phyloP scores from a whole-genome alignment of 2,888 invertebrate genomes.

The Cheilosia impressa region DNA sequence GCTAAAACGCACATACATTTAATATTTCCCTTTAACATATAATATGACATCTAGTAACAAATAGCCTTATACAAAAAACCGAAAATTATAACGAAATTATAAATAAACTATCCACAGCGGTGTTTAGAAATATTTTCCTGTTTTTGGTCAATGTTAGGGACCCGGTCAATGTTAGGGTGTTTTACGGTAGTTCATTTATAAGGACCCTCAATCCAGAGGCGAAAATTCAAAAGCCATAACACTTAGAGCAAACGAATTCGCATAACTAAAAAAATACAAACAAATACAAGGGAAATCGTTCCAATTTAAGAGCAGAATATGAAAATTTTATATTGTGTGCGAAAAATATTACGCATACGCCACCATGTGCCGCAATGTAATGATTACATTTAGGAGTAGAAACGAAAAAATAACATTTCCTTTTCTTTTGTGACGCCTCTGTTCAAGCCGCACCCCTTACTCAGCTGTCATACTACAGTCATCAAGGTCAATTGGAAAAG shows the following conservation, averaged over 20 bases:
- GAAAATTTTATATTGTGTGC: constrained; percentile 32
- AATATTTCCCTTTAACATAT: no score
- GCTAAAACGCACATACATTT: no score
- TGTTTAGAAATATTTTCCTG: no score
- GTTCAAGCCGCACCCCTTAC: background rate
- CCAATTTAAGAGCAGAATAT: constrained; percentile 25
- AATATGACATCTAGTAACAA: no score
- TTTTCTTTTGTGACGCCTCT: constrained; percentile 35
- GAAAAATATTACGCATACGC: constrained; percentile 65
- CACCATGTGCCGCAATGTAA: constrained; percentile 40
- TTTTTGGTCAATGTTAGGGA: no score
- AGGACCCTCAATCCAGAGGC: background rate
- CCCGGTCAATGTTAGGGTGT: no score
- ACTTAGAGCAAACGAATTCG: constrained; percentile 54
- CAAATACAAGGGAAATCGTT: background rate
- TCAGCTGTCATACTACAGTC: constrained; percentile 28
- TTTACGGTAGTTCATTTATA: constrained; percentile 30
- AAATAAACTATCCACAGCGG: no score
- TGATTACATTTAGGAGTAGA: constrained; percentile 34
- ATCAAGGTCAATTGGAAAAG: constrained; percentile 73
- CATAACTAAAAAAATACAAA: constrained; percentile 14
- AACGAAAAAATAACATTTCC: constrained; percentile 15
- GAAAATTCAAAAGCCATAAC: constrained; percentile 44
- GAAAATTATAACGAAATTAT: no score
- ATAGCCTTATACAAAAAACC: no score